phyloP scores from a whole-genome alignment of 1,140 invertebrate genomes.

The Panonychus citri region DNA sequence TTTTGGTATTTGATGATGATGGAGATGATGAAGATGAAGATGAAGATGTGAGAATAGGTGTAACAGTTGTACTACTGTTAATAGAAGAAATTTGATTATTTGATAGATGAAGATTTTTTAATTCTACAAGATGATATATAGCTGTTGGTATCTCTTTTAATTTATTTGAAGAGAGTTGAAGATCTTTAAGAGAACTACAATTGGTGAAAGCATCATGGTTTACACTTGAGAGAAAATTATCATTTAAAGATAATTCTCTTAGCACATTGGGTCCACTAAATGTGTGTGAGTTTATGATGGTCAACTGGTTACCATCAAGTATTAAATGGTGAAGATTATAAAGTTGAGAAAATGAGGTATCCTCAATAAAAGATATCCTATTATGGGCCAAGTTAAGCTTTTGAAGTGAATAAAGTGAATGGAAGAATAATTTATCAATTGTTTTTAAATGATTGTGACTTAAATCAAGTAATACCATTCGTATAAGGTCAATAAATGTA shows the following conservation, averaged over 20 bases:
- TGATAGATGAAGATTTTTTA: slow-evolving; percentile 52
- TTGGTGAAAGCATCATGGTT: slow-evolving; percentile 57
- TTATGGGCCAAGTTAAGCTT: slow-evolving; percentile 57
- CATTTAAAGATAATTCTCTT: slow-evolving; percentile 47
- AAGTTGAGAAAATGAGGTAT: slow-evolving; percentile 53
- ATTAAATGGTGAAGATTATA: slow-evolving; percentile 57
- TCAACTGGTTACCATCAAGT: slow-evolving; percentile 50
- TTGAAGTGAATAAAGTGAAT: slow-evolving; percentile 53
- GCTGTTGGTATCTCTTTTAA: slow-evolving; percentile 45
- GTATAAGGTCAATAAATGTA: slow-evolving; percentile 61
- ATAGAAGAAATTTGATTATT: slow-evolving; percentile 50
- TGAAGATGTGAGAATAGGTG: too few species aligned
- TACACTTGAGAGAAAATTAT: slow-evolving; percentile 46
- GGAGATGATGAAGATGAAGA: too few species aligned
- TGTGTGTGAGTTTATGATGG: slow-evolving; percentile 44
- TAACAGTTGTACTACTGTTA: slow-evolving; percentile 33
- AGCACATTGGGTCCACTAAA: slow-evolving; percentile 53
- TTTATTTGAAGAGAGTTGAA: slow-evolving; percentile 58
- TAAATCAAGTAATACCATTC: slow-evolving; percentile 57
- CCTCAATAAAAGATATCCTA: slow-evolving; percentile 45
- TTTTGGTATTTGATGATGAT: too few species aligned
- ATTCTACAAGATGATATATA: slow-evolving; percentile 42
- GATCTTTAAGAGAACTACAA: slow-evolving; percentile 47
- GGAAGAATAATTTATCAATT: slow-evolving; percentile 54
- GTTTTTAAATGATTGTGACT: slow-evolving; percentile 56